phyloP scores from a whole-genome alignment of 2,113 vertebrate genomes.

The Peromyscus leucopus region DNA sequence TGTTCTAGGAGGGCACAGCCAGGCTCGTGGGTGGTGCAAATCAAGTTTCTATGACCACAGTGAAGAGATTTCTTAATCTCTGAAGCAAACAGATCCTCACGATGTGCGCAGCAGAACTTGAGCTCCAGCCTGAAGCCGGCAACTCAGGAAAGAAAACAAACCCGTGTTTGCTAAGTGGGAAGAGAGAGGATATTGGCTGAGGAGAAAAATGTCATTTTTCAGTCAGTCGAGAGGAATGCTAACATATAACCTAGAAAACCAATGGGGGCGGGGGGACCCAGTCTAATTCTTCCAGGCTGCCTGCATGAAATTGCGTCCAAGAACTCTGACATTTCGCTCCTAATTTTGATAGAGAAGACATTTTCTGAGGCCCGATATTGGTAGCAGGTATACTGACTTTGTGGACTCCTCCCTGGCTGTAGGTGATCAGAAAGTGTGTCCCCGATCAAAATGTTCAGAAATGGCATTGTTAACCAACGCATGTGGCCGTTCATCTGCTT shows the following conservation, averaged over 20 bases:
- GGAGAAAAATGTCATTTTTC: slow-evolving; percentile 69
- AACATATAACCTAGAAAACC: slow-evolving; percentile 41
- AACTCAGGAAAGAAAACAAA: background rate
- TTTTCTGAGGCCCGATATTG: background rate
- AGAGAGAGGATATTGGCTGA: background rate
- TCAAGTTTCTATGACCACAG: background rate
- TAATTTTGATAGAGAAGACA: slow-evolving; percentile 58
- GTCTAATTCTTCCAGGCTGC: slow-evolving; percentile 44
- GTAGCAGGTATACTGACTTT: background rate
- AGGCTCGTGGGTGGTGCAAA: background rate
- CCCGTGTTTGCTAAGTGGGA: slow-evolving; percentile 1
- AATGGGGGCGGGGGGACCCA: slow-evolving; percentile 5
- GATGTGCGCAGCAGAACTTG: background rate
- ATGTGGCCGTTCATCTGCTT: fast-evolving
- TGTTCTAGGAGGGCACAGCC: too few relatives aligned
- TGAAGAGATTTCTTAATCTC: background rate
- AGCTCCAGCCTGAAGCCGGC: background rate
- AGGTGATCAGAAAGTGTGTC: background rate
- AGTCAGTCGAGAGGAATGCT: slow-evolving; percentile 47
- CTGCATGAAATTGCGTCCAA: slow-evolving; percentile 36
- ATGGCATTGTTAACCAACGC: background rate
- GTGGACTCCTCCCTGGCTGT: background rate
- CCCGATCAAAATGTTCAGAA: background rate
- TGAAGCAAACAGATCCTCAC: background rate
- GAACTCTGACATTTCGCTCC: slow-evolving; percentile 54